Evolutionary conservation across 2,797 vertebrate genomes (phyloP).

Genomic region (Crax fasciolata): DNA sequence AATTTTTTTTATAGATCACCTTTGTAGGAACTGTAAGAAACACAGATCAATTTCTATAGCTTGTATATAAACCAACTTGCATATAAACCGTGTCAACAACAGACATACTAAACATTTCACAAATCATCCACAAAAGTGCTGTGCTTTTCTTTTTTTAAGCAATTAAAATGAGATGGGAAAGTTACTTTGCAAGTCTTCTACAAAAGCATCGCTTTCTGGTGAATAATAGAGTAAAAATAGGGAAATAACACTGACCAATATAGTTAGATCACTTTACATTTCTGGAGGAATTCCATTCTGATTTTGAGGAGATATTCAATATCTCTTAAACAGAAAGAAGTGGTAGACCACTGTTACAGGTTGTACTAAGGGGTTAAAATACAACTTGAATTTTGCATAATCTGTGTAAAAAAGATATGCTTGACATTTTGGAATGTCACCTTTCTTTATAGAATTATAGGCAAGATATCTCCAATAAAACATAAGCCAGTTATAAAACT

Average conservation of each 20-base stretch:
- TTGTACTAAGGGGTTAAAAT: slow-evolving; percentile 88
- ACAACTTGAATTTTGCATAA: slow-evolving; percentile 89
- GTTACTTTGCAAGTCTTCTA: slow-evolving; percentile 78
- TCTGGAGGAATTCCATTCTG: slow-evolving; percentile 80
- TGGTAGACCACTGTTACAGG: slow-evolving; percentile 87
- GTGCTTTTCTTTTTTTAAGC: slow-evolving; percentile 77
- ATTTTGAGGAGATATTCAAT: slow-evolving; percentile 83
- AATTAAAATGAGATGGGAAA: slow-evolving; percentile 75
- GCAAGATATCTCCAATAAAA: slow-evolving; percentile 89
- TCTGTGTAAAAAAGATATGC: slow-evolving; percentile 90
- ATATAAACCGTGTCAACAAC: slow-evolving; percentile 81
- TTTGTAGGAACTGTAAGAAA: slow-evolving; percentile 75
- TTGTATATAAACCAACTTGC: slow-evolving; percentile 64
- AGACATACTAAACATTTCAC: slow-evolving; percentile 73
- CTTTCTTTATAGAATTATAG: slow-evolving; percentile 90
- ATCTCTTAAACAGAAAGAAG: slow-evolving; percentile 86
- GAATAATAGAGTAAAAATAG: slow-evolving; percentile 77
- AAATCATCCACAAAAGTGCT: slow-evolving; percentile 84
- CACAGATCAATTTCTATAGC: slow-evolving; percentile 73
- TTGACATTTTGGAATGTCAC: slow-evolving; percentile 89
- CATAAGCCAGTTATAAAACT: slow-evolving; percentile 91
- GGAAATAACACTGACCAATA: slow-evolving; percentile 78
- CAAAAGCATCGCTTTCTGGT: slow-evolving; percentile 73
- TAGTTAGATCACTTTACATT: slow-evolving; percentile 73
- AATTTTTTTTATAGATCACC: slow-evolving; percentile 56